Conservation (phyloP, 2,797 vertebrate genomes). For the Pangasius djambal region DNA sequence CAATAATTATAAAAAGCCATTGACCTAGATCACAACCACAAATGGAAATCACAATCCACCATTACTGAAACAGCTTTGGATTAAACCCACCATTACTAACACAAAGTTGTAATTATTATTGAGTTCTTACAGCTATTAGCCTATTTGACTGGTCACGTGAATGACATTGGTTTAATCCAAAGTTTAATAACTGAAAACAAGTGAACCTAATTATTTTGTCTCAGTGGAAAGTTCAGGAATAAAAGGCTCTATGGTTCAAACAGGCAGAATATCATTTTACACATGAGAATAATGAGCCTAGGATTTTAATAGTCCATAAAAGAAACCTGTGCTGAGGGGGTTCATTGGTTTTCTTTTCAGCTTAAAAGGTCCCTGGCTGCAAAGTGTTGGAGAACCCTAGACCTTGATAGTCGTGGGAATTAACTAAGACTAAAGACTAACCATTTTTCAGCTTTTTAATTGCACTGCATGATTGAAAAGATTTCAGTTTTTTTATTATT, state of each 20-base stretch:
- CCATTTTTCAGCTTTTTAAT: background rate
- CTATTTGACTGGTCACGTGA: background rate
- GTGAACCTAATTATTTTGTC: background rate
- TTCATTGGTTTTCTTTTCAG: background rate
- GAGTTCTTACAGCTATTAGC: background rate
- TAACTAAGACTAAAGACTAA: background rate
- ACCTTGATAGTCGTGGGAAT: background rate
- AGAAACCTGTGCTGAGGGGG: background rate
- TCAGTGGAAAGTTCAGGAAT: background rate
- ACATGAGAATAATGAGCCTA: background rate
- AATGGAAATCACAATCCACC: background rate
- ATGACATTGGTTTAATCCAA: background rate
- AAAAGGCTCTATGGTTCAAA: constrained; percentile 4
- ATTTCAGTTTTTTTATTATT: background rate
- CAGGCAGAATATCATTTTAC: background rate
- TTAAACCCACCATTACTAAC: background rate
- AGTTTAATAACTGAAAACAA: background rate
- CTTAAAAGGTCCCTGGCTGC: background rate
- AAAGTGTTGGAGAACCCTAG: background rate
- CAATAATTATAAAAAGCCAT: background rate
- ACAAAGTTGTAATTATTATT: background rate
- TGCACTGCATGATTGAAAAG: background rate
- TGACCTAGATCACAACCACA: background rate
- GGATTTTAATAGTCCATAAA: constrained; percentile 13
- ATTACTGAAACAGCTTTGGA: background rate